Base-by-base conservation (phyloP, 92 coral and sea anemone species). In the Zoanthus sansibaricus region DNA sequence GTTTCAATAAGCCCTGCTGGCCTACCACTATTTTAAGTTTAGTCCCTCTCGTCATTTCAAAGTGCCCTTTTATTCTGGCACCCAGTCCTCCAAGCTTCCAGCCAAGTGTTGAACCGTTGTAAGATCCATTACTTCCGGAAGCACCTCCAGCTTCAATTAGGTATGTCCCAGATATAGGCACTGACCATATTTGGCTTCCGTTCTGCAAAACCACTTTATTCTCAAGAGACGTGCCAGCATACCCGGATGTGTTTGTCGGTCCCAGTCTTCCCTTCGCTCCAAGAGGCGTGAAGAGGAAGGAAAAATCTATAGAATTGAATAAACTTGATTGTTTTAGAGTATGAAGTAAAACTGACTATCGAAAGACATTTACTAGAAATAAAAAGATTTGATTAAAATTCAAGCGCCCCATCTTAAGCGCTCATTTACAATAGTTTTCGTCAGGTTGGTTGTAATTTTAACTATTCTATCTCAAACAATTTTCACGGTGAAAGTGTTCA, bases 101-200 rank as follows among this genome's bases (percentile, higher is more conserved):
- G 4, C 77, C 69, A 20, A 45, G 30, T 10, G 45, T 46, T 2
- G 48, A 18, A 13, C 62, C 79, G 66, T 47, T 32, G 48, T 78
- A 68, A 45, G 91, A 86, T 45, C 98, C 96, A 12, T 90, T 90
- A 14, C 92, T 95, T 4, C 99, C 99, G 4, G 97, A 92, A 70
- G 99, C 98, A 5, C 99, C 98, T 62, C 82, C 90, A 88, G 95
- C 96, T 72, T 91, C 96, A 72, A 97, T 95, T 37, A 77, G 75
- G 85, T 95, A 97, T 76, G 93, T 86, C 77, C 98, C 99, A 75
- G 91, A 87, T 68, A 83, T 71, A 0, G 95, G 98, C 21, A 97
- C 97, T 62, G 86, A 77, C 98, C 99, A 97, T 75, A 90, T 79
- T 78, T 97, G 99, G 87, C 88, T 89, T 13, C 99, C 99, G 37